Evolutionary conservation across 2,888 invertebrate species (phyloP).

Genomic region (Drosophila nr. fundita): DNA sequence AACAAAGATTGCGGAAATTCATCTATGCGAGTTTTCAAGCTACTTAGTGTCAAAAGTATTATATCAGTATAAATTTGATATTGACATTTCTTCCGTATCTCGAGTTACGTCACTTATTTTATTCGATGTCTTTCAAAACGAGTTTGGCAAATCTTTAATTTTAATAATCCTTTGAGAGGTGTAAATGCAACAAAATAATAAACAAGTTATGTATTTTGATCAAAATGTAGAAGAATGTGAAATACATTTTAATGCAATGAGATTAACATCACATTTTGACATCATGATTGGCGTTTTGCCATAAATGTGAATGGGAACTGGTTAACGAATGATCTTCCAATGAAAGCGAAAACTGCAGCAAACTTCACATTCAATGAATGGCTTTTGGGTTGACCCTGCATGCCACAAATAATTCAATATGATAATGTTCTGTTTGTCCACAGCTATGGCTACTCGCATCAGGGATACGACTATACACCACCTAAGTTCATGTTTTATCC

Average conservation of each 20-base stretch:
- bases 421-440: slow-evolving; percentile 7
- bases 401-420: not conserved
- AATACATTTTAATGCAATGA: not conserved
- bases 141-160: not conserved
- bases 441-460: slow-evolving; percentile 83
- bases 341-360: not conserved
- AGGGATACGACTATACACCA: slow-evolving; percentile 83
- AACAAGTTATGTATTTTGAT: not conserved
- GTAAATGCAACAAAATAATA: not conserved
- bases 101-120: not conserved
- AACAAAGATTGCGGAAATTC: not conserved
- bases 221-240: not conserved
- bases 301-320: slow-evolving; percentile 82
- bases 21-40: not conserved
- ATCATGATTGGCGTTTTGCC: slow-evolving; percentile 61
- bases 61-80: not conserved
- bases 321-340: not conserved
- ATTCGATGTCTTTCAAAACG: not conserved
- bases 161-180: not conserved
- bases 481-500: slow-evolving; percentile 89
- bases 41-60: not conserved
- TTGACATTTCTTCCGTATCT: not conserved
- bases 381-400: not conserved
- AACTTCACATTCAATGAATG: not conserved
- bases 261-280: not conserved